A percentile compares a stretch with the other conserved stretches of the same genome.
Evolutionary conservation across 1,140 invertebrate species (phyloP).

Genomic region (Eupeodes corollae): DNA sequence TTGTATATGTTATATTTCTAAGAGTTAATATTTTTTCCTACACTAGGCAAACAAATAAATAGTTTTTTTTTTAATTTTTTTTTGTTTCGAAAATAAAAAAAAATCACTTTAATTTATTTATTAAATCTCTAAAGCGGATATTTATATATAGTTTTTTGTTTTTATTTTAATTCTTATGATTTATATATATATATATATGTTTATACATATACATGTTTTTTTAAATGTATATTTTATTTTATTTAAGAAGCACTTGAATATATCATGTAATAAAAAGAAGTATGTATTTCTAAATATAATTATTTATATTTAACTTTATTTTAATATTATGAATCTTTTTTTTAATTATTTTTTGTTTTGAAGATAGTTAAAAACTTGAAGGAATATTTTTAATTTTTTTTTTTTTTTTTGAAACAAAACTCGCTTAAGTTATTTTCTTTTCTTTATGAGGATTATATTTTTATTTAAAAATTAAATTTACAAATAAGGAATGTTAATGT

Average conservation of each 20-base stretch:
- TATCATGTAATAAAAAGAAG: slow-evolving; percentile 34
- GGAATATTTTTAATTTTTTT: neutral
- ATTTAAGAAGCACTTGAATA: slow-evolving; percentile 38
- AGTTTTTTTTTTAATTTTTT: no score
- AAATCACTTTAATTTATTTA: no score
- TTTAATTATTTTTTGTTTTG: slow-evolving; percentile 10
- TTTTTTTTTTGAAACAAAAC: neutral
- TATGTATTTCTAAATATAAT: neutral
- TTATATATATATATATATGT: slow-evolving; percentile 16
- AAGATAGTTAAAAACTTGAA: slow-evolving; percentile 2
- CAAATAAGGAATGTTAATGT: neutral
- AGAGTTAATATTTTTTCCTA: no score
- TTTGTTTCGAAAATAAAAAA: no score
- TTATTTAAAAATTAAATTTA: slow-evolving; percentile 1
- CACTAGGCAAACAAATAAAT: no score
- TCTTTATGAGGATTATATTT: neutral
- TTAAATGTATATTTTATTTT: slow-evolving; percentile 17
- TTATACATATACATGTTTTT: neutral
- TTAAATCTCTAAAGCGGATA: no score
- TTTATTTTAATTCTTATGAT: slow-evolving; percentile 7
- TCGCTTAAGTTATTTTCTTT: neutral
- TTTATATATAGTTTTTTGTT: no score
- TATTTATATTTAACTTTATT: slow-evolving; percentile 23
- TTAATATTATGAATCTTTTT: slow-evolving; percentile 22
- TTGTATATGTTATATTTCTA: no score